Evolutionary conservation across 2,797 vertebrate genomes (phyloP).

Genomic region (Eulemur mongoz): DNA sequence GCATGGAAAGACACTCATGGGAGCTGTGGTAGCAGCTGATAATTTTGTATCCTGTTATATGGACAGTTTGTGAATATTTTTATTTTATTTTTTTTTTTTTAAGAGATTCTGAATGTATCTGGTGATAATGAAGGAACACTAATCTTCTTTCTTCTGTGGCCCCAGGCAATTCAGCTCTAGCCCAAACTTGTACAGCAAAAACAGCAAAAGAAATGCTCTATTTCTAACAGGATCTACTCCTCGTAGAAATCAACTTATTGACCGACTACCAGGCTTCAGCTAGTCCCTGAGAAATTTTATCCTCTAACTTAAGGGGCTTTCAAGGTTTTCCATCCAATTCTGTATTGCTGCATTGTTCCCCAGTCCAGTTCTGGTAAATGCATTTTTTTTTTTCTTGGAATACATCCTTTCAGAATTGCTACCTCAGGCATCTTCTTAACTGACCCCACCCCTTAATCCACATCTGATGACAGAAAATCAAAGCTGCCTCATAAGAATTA

Average conservation of each 20-base stretch:
- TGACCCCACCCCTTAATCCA: background rate
- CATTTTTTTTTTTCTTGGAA: background rate
- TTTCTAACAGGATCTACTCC: background rate
- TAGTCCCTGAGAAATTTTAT: background rate
- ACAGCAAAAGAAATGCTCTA: background rate
- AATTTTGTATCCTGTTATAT: background rate
- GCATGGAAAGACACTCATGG: background rate
- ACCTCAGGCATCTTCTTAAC: background rate
- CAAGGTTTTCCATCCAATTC: background rate
- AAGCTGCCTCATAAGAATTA: background rate
- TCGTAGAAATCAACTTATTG: background rate
- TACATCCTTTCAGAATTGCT: background rate
- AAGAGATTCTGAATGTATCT: background rate
- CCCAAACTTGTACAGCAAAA: background rate
- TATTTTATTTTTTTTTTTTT: background rate
- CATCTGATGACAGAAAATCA: conserved; percentile 3
- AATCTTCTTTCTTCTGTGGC: background rate
- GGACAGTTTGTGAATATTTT: background rate
- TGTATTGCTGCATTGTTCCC: background rate
- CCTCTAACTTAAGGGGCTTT: background rate
- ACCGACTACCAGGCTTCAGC: background rate
- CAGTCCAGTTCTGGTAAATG: background rate
- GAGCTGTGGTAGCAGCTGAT: background rate
- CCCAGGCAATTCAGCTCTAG: background rate
- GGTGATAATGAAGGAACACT: background rate